Percentiles rank a stretch among this genome's conserved stretches.
Conservation (phyloP, 2,888 invertebrate species). For the Lagria hirta region DNA sequence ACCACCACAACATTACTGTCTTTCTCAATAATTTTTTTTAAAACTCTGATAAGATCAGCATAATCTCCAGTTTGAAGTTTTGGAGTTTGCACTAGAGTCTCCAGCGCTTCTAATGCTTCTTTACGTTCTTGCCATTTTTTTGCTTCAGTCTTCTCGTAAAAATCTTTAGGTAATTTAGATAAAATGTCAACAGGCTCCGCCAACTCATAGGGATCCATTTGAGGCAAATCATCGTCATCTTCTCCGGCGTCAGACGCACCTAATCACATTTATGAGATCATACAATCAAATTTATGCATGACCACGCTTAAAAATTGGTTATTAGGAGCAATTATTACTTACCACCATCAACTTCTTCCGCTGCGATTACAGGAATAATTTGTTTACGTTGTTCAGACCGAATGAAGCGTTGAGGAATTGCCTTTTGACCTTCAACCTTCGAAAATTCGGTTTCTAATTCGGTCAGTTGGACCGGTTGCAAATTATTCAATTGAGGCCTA, state of each 20-base stretch:
- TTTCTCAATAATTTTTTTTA: conserved; percentile 90
- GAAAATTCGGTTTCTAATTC: conserved; percentile 89
- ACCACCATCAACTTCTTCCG: conserved; percentile 57
- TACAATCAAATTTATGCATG: conserved; percentile 8
- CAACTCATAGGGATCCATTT: conserved; percentile 88
- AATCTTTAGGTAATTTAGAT: conserved; percentile 91
- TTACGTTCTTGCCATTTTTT: conserved; percentile 98
- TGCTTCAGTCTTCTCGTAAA: conserved; percentile 90
- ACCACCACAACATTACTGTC: conserved; percentile 95
- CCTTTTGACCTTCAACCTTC: conserved; percentile 66
- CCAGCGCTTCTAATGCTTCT: conserved; percentile 83
- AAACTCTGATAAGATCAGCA: conserved; percentile 80
- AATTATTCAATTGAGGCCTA: conserved; percentile 78
- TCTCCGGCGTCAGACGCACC: conserved; percentile 58
- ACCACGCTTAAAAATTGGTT: conserved; percentile 8
- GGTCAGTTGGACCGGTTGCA: conserved; percentile 87
- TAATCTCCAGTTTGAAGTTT: conserved; percentile 92
- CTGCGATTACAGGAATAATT: conserved; percentile 51
- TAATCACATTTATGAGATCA: conserved; percentile 9
- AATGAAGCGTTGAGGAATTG: conserved; percentile 72
- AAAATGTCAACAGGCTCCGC: conserved; percentile 91
- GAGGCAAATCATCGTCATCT: conserved; percentile 55
- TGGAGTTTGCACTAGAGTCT: conserved; percentile 75
- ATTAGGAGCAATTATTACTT: too few relatives aligned
- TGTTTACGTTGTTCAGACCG: conserved; percentile 79